phyloP scores from a whole-genome alignment of 2,888 invertebrate species.

The Mimachlamys varia region DNA sequence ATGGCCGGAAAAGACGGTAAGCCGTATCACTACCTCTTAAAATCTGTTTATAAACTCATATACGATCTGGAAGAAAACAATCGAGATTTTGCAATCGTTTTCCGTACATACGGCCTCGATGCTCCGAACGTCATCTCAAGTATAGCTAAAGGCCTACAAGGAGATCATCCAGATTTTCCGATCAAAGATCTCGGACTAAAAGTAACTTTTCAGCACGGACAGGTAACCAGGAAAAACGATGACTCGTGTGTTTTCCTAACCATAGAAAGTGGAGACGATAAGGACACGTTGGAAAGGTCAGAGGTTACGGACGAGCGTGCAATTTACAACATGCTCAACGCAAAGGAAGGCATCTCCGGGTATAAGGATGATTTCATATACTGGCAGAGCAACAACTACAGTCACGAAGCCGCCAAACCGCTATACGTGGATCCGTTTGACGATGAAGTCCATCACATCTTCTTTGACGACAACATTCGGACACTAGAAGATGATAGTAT shows the following conservation, averaged over 20 bases:
- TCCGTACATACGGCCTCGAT: constrained; percentile 80
- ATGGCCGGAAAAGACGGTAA: constrained; percentile 72
- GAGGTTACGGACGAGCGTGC: constrained; percentile 64
- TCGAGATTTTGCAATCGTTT: constrained; percentile 76
- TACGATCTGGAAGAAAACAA: constrained; percentile 66
- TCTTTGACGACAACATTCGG: constrained; percentile 81
- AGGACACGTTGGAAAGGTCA: constrained; percentile 45
- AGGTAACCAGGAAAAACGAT: constrained; percentile 62
- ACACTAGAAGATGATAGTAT: constrained; percentile 79
- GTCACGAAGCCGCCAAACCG: constrained; percentile 76
- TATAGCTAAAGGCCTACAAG: constrained; percentile 67
- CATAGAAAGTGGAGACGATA: constrained; percentile 42
- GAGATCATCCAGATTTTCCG: constrained; percentile 76
- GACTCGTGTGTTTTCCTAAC: constrained; percentile 59
- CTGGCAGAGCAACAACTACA: constrained; percentile 77
- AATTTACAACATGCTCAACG: constrained; percentile 74
- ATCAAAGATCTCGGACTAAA: constrained; percentile 59
- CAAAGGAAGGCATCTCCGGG: constrained; percentile 73
- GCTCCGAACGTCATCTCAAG: constrained; percentile 75
- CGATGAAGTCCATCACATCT: constrained; percentile 76
- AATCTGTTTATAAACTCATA: constrained; percentile 77
- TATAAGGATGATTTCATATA: constrained; percentile 78
- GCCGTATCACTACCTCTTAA: constrained; percentile 79
- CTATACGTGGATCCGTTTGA: constrained; percentile 77
- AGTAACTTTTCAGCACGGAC: constrained; percentile 68